These are phyloP conservation scores for human (Homo sapiens) DNA, from an alignment of 2,113 vertebrate genomes.

Conservation along the genomic window GRCh38 chr1:166393001-166393500, in stretches of 20 bases:
- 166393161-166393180: neutral
- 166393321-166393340: neutral
- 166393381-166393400: neutral
- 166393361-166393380: neutral
- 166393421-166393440: neutral
- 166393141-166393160: neutral
- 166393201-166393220: neutral
- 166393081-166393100: neutral
- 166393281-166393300: neutral
- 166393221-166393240: neutral
- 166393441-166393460: neutral
- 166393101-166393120: neutral
- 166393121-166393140: neutral
- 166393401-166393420: neutral
- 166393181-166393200: neutral
- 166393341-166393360: neutral
- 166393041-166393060: neutral
- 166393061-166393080: neutral
- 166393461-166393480: neutral
- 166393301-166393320: neutral
- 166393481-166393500: neutral
- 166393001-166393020: neutral
- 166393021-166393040: neutral
- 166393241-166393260: too few species aligned
- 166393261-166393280: neutral